Base-by-base conservation (phyloP, 2,888 invertebrate genomes). In the Flexamia atlantica region DNA sequence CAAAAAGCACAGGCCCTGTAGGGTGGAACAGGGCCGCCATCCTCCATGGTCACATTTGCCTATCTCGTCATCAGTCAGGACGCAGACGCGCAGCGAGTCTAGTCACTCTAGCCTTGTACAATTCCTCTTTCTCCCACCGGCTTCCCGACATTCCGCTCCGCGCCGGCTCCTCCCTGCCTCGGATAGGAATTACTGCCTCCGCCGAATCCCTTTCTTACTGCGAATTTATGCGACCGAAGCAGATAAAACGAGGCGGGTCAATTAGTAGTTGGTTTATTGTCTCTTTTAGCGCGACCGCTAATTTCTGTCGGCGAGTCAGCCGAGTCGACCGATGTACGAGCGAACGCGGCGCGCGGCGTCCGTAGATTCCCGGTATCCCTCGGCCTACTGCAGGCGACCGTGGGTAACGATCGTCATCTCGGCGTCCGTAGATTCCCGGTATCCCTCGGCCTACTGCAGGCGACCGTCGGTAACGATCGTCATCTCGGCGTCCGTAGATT, bases 141-240 rank as follows among this genome's bases (percentile, higher is more conserved):
- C 53, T 23, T 60, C 20, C 50, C 50, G 32, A 32, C 76, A 76
- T 76, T 76, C 76, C 76, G 23, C 46, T 3, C 25, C 9, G 9
- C 50, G 17, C 3, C 23, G 40, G 25, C 36, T 46, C 50, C 50
- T 72, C 76, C 50, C 57, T 57, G 57, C 79, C 79, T 79, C n/a
- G 57, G 57, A 79, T 79, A 57, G 57, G 17, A 76, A 42, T 76
- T 76, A 76, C 50, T 46, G 46, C 74, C 74, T 46, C 74, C 40
- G 36, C 72, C 46, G 46, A 79, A 79, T 79, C 79, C 79, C 79
- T 79, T 79, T 79, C 79, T 79, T 57, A 79, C 30, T 30, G 79
- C 32, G n/a, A 79, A 79, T 79, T 79, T 79, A 79, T 79, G 79
- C 36, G 30, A 32, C 30, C n/a, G 4, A 36, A 79, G 79, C 53